Base-by-base conservation (phyloP, 2,888 invertebrate species). In the Drosophila glabriapex region DNA sequence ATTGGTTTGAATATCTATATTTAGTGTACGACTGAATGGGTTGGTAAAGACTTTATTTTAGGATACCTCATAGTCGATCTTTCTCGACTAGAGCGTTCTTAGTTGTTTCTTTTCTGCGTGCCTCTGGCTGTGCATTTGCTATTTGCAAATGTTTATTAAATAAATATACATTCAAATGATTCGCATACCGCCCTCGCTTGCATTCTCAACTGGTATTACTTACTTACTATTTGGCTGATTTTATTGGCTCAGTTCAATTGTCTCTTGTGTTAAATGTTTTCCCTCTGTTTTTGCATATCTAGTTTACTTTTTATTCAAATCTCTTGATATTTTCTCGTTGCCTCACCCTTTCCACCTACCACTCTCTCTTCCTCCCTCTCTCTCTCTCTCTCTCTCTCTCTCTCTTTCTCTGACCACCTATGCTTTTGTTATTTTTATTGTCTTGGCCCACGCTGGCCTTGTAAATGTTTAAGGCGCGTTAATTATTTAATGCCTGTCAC, bases 401-500 rank as follows among this genome's bases (percentile, higher is more conserved):
- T n/a, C 35, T 29, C 37, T 43, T 9, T 10, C 22, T 6, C 28
- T 12, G 28, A 7, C 6, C 4, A 19, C 19, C n/a, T 6, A 28
- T 28, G 28, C n/a, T 7, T n/a, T 63, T 52, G 28, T 16, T 37
- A n/a, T 33, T 54, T 52, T 65, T 37, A 31, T 3, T 41, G 19
- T 33, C n/a, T 37, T 46, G 56, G 37, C 14, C 28, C 29, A 14
- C 14, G 55, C 68, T 71, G 65, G 58, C 68, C 75, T 77, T 65
- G 68, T 85, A 65, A 69, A 85, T 81, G 69, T 63, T 76, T 71
- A 73, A 88, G 75, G 76, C 80, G 70, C 89, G 90, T 93, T 93
- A 93, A 92, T 92, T 92, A 92, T 92, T 92, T 92, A 93, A 92
- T 91, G 92, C 87, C 92, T 91, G 93, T 93, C 93, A 91, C 92